Percentiles rank a stretch among this genome's conserved stretches.
Evolutionary conservation across 2,888 invertebrate species (phyloP).

Genomic region (Drosophila rubida): DNA sequence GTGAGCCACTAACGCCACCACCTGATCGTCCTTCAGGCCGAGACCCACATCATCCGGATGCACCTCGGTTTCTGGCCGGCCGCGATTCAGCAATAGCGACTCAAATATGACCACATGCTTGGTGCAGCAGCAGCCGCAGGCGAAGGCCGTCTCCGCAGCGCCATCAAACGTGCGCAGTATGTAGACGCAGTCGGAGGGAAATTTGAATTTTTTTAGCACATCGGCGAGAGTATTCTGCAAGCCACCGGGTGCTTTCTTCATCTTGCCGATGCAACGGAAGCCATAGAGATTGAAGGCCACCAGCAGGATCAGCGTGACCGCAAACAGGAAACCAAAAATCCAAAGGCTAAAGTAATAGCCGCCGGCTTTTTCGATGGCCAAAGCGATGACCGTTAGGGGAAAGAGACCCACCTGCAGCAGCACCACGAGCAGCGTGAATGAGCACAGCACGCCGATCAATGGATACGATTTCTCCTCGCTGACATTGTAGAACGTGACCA

Average conservation of each 20-base stretch:
- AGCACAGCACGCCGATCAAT: slow-evolving; percentile 56
- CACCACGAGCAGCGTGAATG: slow-evolving; percentile 42
- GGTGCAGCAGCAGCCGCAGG: slow-evolving; percentile 31
- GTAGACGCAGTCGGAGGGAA: slow-evolving; percentile 19
- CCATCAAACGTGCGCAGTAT: slow-evolving; percentile 36
- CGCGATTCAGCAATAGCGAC: slow-evolving; percentile 39
- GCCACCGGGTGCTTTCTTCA: neutral
- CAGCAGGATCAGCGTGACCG: neutral
- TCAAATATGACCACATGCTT: slow-evolving; percentile 52
- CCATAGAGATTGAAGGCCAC: slow-evolving; percentile 16
- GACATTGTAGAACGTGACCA: slow-evolving; percentile 40
- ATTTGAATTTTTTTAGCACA: slow-evolving; percentile 20
- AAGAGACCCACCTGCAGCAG: slow-evolving; percentile 52
- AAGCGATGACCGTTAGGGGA: slow-evolving; percentile 47
- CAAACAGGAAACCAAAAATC: slow-evolving; percentile 46
- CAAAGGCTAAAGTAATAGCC: slow-evolving; percentile 33
- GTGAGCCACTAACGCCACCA: slow-evolving; percentile 62
- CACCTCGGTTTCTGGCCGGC: slow-evolving; percentile 22
- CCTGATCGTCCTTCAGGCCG: slow-evolving; percentile 26
- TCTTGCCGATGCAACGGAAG: slow-evolving; percentile 44
- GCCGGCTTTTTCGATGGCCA: slow-evolving; percentile 35
- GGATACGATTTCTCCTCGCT: slow-evolving; percentile 31
- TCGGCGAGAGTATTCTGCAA: slow-evolving; percentile 10
- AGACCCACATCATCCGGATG: slow-evolving; percentile 33
- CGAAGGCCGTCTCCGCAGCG: slow-evolving; percentile 32